A percentile compares a stretch with the other conserved stretches of the same genome.
These are phyloP conservation scores for Caracal caracal DNA, from an alignment of 2,113 vertebrate genomes.

Conservation along the genomic window DNA sequence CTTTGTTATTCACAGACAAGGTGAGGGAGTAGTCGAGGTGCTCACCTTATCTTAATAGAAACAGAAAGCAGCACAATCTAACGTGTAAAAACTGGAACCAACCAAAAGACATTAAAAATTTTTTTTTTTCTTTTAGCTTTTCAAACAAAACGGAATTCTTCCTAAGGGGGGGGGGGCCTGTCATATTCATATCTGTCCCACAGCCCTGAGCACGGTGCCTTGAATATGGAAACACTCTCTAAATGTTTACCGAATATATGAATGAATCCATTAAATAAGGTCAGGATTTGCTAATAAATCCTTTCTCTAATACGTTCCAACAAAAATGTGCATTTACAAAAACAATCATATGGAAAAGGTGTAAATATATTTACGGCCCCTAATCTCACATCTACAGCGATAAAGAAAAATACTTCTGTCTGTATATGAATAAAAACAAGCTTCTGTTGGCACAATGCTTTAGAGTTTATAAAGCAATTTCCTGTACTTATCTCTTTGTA, in stretches of 20 bases:
- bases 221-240: rapidly evolving
- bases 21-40: not conserved
- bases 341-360: conserved; percentile 47
- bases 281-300: conserved; percentile 35
- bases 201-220: not conserved
- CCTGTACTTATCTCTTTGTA: not conserved
- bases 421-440: not conserved
- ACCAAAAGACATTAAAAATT: not conserved
- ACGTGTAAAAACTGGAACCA: not conserved
- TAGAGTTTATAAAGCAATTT: conserved; percentile 12
- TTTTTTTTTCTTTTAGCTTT: not conserved
- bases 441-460: not conserved
- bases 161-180: not conserved
- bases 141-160: not conserved
- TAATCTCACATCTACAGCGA: not conserved
- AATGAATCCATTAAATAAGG: not conserved
- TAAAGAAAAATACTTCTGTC: conserved; percentile 43
- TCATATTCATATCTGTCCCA: not conserved
- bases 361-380: not conserved
- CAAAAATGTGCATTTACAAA: not conserved
- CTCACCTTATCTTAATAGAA: not conserved
- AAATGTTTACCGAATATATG: not conserved
- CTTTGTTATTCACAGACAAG: not conserved
- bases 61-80: not conserved
- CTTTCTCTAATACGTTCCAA: not conserved